A percentile compares a stretch with the other conserved stretches of the same genome.
phyloP scores from a whole-genome alignment of 1,140 invertebrate genomes.

The Drosophila hydei region DNA sequence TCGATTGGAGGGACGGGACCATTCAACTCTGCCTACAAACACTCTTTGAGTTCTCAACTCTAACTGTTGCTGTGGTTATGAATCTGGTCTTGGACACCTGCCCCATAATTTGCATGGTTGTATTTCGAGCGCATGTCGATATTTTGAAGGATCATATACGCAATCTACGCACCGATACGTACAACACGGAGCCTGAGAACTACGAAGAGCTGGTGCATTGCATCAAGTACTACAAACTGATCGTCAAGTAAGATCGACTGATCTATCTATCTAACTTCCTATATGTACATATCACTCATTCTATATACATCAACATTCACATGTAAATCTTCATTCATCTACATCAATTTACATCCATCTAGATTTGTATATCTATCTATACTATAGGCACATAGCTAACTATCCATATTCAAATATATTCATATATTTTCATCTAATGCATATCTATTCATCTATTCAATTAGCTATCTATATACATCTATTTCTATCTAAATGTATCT shows the following conservation, averaged over 20 bases:
- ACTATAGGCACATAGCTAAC: no score
- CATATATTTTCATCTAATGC: no score
- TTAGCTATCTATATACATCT: no score
- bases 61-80: conserved; percentile 5
- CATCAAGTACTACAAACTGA: conserved; percentile 50
- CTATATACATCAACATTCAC: neutral
- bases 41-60: conserved; percentile 8
- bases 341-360: neutral
- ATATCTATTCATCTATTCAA: no score
- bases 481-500: no score
- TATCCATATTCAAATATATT: no score
- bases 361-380: no score
- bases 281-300: no score
- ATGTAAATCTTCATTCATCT: neutral
- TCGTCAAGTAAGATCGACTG: conserved; percentile 26
- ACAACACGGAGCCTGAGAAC: conserved; percentile 31
- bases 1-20: conserved; percentile 41
- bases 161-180: conserved; percentile 27
- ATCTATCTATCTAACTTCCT: no score
- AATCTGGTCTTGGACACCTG: conserved; percentile 37
- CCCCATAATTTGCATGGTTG: conserved; percentile 34
- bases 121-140: conserved; percentile 45
- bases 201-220: conserved; percentile 56
- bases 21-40: conserved; percentile 44
- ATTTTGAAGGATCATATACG: conserved; percentile 48